Conservation (phyloP, 2,888 invertebrate species). For the Aleiodes leptofemur region DNA sequence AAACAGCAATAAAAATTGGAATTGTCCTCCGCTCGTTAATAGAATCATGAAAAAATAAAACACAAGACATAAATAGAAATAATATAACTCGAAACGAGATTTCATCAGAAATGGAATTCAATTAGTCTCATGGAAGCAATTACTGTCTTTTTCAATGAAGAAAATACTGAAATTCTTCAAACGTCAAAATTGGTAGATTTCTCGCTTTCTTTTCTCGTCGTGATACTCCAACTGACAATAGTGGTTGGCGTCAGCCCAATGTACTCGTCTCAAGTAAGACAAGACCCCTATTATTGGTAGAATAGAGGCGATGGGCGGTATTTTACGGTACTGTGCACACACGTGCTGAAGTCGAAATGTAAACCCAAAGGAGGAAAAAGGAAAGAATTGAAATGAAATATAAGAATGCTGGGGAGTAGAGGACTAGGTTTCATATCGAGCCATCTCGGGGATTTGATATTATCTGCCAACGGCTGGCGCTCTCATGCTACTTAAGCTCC, state of each 20-base stretch:
- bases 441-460: too few relatives aligned
- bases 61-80: too few relatives aligned
- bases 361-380: background rate
- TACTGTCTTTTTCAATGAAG: background rate
- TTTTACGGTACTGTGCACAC: constrained; percentile 16
- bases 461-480: too few relatives aligned
- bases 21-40: too few relatives aligned
- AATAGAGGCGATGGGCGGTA: background rate
- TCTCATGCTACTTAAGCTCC: too few relatives aligned
- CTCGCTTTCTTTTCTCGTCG: background rate
- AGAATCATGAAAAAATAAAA: too few relatives aligned
- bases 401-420: background rate
- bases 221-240: constrained; percentile 4
- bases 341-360: constrained; percentile 22
- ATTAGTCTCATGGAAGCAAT: background rate
- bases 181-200: background rate
- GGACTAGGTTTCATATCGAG: too few relatives aligned
- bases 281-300: constrained; percentile 21
- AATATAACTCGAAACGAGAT: too few relatives aligned
- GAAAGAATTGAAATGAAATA: constrained; percentile 15
- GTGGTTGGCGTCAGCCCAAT: constrained; percentile 11
- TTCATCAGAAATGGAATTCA: too few relatives aligned
- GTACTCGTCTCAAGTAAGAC: constrained; percentile 17
- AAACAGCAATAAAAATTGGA: too few relatives aligned
- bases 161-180: background rate